phyloP scores from a whole-genome alignment of 1,140 invertebrate species.

The Anoplophora glabripennis region DNA sequence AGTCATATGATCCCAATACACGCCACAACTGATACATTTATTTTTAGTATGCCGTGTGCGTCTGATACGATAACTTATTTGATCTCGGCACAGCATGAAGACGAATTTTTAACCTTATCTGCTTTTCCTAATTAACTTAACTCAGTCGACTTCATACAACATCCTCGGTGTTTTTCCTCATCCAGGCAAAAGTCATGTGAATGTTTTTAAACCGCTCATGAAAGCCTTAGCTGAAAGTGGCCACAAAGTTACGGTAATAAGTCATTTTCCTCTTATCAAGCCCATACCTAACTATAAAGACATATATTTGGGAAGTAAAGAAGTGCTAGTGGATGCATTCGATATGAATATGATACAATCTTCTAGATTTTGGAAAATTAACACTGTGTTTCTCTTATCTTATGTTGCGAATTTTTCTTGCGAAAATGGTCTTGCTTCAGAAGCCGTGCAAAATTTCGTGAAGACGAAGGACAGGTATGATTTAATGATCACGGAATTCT shows the following conservation, averaged over 20 bases:
- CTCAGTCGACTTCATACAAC: constrained; percentile 12
- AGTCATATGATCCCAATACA: no score
- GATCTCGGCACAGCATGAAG: no score
- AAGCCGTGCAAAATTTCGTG: neutral
- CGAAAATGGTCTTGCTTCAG: no score
- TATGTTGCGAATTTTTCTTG: no score
- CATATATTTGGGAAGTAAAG: constrained; percentile 7
- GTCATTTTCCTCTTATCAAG: constrained; percentile 30
- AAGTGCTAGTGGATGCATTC: neutral
- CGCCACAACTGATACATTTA: no score
- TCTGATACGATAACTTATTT: no score
- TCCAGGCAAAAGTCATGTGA: constrained; percentile 69
- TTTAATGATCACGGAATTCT: constrained; percentile 61
- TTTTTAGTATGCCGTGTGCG: no score
- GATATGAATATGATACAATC: no score
- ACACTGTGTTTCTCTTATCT: no score
- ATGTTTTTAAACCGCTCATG: constrained; percentile 63
- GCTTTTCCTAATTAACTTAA: no score
- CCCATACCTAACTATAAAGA: constrained; percentile 27
- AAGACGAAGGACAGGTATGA: constrained; percentile 54
- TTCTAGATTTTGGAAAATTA: no score
- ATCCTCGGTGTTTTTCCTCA: constrained; percentile 67
- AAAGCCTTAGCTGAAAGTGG: constrained; percentile 60
- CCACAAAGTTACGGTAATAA: constrained; percentile 64
- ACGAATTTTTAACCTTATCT: no score